Percentiles rank a stretch among this genome's conserved stretches.
Evolutionary conservation across 2,797 vertebrate genomes (phyloP).

Genomic region (Cossypha polioptera): DNA sequence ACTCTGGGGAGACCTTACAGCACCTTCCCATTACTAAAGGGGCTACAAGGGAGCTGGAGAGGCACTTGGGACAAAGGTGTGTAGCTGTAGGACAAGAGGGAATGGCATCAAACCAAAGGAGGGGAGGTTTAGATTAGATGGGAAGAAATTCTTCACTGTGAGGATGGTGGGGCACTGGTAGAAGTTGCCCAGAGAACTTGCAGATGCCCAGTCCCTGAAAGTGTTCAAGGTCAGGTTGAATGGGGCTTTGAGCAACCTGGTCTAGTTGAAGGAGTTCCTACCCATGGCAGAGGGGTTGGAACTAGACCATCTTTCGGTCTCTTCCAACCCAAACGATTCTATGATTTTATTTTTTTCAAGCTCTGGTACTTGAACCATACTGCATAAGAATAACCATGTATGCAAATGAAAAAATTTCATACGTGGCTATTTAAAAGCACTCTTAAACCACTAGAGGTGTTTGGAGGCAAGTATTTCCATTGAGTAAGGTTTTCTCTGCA

Average conservation of each 20-base stretch:
- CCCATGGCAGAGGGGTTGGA: background rate
- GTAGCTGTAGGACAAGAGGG: background rate
- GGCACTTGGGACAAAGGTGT: background rate
- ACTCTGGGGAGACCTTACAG: background rate
- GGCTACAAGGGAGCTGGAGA: background rate
- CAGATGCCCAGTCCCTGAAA: background rate
- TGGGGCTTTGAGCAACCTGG: background rate
- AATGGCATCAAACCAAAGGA: background rate
- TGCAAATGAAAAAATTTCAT: background rate
- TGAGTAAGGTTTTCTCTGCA: background rate
- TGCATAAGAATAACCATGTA: background rate
- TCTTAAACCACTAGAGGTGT: background rate
- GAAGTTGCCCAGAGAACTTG: background rate
- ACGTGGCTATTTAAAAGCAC: background rate
- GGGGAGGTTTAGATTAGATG: background rate
- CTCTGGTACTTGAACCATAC: background rate
- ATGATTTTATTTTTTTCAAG: background rate
- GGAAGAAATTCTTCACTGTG: background rate
- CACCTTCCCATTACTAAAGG: background rate
- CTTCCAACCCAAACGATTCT: background rate
- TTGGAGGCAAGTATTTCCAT: background rate
- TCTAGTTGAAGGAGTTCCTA: background rate
- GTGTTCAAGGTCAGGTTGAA: background rate
- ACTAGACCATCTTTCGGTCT: fast-evolving
- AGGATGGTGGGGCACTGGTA: background rate